phyloP scores from a whole-genome alignment of 2,113 vertebrate genomes.

The Chionodraco myersi region DNA sequence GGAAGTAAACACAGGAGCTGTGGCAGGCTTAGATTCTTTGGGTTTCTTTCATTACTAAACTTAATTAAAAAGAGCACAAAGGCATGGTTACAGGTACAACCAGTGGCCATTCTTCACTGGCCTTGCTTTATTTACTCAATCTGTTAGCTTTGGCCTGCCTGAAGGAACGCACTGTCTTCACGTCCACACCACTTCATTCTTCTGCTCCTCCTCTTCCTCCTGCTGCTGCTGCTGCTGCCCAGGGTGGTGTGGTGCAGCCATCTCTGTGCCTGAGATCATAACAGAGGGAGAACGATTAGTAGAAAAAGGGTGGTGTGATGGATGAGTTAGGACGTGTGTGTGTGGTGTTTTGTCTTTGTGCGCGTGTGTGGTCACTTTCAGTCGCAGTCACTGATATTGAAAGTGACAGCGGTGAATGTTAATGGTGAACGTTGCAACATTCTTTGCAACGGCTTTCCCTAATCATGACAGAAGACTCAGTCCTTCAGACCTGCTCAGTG shows the following conservation, averaged over 20 bases:
- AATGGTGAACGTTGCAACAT: neutral
- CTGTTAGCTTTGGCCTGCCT: conserved; percentile 28
- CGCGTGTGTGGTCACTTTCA: conserved; percentile 24
- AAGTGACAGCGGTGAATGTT: conserved; percentile 22
- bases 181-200: conserved; percentile 45
- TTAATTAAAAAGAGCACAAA: conserved; percentile 52
- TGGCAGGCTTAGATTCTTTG: neutral
- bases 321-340: conserved; percentile 9
- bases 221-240: neutral
- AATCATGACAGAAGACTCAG: neutral
- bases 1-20: neutral
- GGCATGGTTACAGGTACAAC: conserved; percentile 1
- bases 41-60: conserved; percentile 8
- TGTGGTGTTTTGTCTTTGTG: neutral
- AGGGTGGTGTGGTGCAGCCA: conserved; percentile 12
- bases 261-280: conserved; percentile 38
- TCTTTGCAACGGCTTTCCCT: neutral
- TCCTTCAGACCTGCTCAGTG: conserved; percentile 1
- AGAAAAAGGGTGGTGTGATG: conserved; percentile 12
- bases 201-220: conserved; percentile 1
- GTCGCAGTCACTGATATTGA: neutral
- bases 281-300: conserved; percentile 16
- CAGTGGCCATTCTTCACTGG: conserved; percentile 7
- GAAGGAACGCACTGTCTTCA: conserved; percentile 35
- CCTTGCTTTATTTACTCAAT: conserved; percentile 45